These are phyloP conservation scores for Lasiurus borealis DNA, from an alignment of 2,113 vertebrate species.

Conservation along the genomic window DNA sequence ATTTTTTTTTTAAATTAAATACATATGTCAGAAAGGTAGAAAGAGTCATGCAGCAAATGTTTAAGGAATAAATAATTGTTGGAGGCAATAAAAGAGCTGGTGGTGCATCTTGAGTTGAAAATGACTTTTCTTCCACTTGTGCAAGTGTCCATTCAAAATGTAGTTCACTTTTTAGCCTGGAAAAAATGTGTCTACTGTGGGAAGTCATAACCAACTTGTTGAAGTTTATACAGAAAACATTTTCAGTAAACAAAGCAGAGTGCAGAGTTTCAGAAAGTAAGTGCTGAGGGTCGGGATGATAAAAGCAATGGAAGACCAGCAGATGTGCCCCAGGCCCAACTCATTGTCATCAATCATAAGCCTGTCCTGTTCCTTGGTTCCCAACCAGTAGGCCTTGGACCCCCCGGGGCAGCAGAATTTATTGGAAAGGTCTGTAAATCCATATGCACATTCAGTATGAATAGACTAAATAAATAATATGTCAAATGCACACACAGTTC, in stretches of 20 bases:
- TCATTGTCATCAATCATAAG: conserved; percentile 70
- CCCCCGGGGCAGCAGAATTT: conserved; percentile 73
- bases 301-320: conserved; percentile 57
- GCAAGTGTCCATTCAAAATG: background rate
- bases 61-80: background rate
- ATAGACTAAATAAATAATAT: conserved; percentile 81
- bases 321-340: conserved; percentile 69
- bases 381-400: conserved; percentile 63
- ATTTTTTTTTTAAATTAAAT: conserved; percentile 23
- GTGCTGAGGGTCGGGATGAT: conserved; percentile 50
- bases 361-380: conserved; percentile 31
- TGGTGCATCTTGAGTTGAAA: conserved; percentile 25
- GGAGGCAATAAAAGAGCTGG: background rate
- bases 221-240: conserved; percentile 77
- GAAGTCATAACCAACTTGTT: conserved; percentile 69
- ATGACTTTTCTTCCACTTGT: conserved; percentile 19
- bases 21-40: background rate
- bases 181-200: conserved; percentile 43
- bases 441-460: conserved; percentile 53
- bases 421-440: conserved; percentile 62
- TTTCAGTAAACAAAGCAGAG: conserved; percentile 74
- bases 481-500: conserved; percentile 31
- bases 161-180: conserved; percentile 39
- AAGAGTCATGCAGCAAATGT: background rate
- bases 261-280: conserved; percentile 54